Evolutionary conservation across 2,113 vertebrate genomes (phyloP).

Genomic region (Sminthopsis crassicaudata): DNA sequence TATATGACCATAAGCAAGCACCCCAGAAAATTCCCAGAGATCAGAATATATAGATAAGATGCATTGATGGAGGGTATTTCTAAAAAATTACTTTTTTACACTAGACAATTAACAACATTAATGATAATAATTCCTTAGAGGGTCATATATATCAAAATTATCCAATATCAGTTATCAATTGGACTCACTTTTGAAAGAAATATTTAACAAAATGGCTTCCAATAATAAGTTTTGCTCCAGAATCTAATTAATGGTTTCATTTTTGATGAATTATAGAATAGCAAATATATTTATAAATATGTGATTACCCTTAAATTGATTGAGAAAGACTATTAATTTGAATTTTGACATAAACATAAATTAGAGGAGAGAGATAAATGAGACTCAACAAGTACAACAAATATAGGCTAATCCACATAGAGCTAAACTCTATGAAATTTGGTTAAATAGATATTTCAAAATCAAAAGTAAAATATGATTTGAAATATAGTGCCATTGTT

Average conservation of each 20-base stretch:
- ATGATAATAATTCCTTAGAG: conserved; percentile 41
- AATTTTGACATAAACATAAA: conserved; percentile 62
- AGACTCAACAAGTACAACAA: conserved; percentile 52
- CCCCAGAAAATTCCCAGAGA: background rate
- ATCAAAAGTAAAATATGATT: conserved; percentile 40
- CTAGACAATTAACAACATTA: background rate
- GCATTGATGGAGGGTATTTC: background rate
- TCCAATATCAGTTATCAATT: too few species aligned
- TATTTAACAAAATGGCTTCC: conserved; percentile 58
- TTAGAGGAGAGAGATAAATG: conserved; percentile 49
- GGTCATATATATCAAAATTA: background rate
- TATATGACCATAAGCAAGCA: background rate
- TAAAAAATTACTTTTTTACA: background rate
- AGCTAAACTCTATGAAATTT: background rate
- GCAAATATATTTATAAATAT: conserved; percentile 71
- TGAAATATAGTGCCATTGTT: conserved; percentile 10
- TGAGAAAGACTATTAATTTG: conserved; percentile 64
- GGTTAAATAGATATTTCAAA: conserved; percentile 16
- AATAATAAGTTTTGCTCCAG: conserved; percentile 54
- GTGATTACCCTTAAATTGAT: conserved; percentile 61
- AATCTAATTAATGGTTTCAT: conserved; percentile 66
- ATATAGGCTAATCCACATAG: conserved; percentile 49
- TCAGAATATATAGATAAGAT: background rate
- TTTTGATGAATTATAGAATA: conserved; percentile 63
- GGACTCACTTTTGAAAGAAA: conserved; percentile 52